Evolutionary conservation across 1,140 invertebrate species (phyloP).

Genomic region (Rhopalosiphum maidis): DNA sequence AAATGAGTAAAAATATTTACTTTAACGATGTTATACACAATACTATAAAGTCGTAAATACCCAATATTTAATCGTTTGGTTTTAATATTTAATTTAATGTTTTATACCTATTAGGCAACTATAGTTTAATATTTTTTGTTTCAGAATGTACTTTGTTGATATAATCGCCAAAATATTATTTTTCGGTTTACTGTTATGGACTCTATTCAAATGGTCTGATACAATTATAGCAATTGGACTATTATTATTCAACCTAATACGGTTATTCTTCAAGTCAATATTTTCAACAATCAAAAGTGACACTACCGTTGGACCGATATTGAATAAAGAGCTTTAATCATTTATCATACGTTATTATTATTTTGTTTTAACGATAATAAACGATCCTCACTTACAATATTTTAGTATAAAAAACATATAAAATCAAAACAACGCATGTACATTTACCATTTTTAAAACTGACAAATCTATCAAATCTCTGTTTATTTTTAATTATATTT

Average conservation of each 20-base stretch:
- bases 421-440: background rate
- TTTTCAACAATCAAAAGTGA: background rate
- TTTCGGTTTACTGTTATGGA: slow-evolving; percentile 64
- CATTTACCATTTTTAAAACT: background rate
- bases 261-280: background rate
- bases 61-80: background rate
- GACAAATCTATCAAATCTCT: background rate
- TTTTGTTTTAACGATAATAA: background rate
- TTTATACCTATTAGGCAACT: background rate
- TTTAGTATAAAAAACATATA: background rate
- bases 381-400: background rate
- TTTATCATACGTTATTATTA: background rate
- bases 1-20: background rate
- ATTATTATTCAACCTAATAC: background rate
- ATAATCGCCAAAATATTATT: slow-evolving; percentile 65
- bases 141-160: slow-evolving; percentile 72
- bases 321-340: slow-evolving; percentile 18
- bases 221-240: background rate
- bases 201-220: slow-evolving; percentile 23
- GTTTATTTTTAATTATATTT: background rate
- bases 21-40: background rate
- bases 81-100: slow-evolving; percentile 48
- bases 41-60: slow-evolving; percentile 19
- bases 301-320: background rate
- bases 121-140: slow-evolving; percentile 60